phyloP scores from a whole-genome alignment of 1,140 invertebrate species.

The Platyura marginata region DNA sequence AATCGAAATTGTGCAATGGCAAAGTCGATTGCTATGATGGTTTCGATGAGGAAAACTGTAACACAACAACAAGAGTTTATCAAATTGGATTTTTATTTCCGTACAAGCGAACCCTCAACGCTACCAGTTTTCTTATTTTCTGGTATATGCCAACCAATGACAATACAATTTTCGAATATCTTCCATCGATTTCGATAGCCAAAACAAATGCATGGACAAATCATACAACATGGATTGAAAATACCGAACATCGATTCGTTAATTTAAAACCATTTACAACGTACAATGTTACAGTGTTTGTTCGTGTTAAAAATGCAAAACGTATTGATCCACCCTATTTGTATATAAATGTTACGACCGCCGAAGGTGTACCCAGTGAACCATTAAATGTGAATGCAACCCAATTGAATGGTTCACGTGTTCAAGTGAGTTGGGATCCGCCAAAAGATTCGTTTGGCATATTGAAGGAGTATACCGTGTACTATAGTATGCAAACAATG shows the following conservation, averaged over 20 bases:
- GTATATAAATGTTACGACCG: conserved; percentile 37
- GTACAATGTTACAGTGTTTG: conserved; percentile 64
- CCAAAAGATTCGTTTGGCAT: conserved; percentile 40
- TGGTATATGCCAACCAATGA: conserved; percentile 30
- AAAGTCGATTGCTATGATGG: conserved; percentile 46
- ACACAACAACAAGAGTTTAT: conserved; percentile 27
- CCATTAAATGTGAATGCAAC: conserved; percentile 41
- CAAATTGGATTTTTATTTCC: conserved; percentile 12
- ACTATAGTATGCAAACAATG: conserved; percentile 21
- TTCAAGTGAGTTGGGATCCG: conserved; percentile 45
- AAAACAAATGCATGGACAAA: conserved; percentile 31
- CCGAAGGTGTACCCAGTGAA: conserved; percentile 41
- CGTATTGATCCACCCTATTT: conserved; percentile 32
- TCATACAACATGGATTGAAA: conserved; percentile 30
- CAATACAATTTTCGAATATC: conserved; percentile 31
- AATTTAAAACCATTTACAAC: conserved; percentile 44
- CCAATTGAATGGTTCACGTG: conserved; percentile 39
- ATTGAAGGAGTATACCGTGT: conserved; percentile 42
- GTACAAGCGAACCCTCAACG: background rate
- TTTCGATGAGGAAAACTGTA: conserved; percentile 50
- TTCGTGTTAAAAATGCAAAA: conserved; percentile 30
- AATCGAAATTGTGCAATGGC: conserved; percentile 41
- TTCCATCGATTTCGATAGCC: conserved; percentile 32
- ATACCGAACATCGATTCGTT: conserved; percentile 35
- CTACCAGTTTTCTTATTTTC: conserved; percentile 26